phyloP scores from a whole-genome alignment of 2,797 vertebrate genomes.

The Hapalemur alaotrensis region DNA sequence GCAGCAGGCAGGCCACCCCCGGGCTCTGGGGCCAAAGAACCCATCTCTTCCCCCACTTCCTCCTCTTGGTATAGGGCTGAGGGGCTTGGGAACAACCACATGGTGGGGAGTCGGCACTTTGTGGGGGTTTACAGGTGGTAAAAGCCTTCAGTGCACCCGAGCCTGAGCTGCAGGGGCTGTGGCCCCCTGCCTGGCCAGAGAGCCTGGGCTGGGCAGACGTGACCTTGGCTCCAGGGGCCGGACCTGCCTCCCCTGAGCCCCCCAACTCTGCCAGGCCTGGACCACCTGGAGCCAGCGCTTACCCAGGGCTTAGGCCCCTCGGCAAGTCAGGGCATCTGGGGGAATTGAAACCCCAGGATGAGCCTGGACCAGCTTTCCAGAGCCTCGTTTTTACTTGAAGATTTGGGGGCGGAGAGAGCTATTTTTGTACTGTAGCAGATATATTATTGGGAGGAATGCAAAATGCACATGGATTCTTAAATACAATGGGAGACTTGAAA shows the following conservation, averaged over 20 bases:
- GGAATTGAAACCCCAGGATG: background rate
- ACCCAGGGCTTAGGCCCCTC: background rate
- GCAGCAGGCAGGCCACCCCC: slow-evolving; percentile 68
- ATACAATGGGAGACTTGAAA: background rate
- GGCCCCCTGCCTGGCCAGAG: background rate
- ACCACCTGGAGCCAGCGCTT: background rate
- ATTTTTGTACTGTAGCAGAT: background rate
- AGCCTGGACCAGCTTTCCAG: background rate
- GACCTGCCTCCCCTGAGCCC: background rate
- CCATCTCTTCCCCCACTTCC: slow-evolving; percentile 51
- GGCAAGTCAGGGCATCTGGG: background rate
- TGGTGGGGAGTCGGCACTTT: background rate
- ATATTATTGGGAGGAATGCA: background rate
- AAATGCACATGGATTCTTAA: background rate
- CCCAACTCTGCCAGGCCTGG: background rate
- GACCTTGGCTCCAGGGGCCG: background rate
- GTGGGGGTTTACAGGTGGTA: background rate
- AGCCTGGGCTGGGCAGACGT: background rate
- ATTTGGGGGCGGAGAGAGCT: background rate
- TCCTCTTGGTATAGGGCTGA: slow-evolving; percentile 21
- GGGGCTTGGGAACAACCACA: background rate
- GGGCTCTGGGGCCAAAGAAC: slow-evolving; percentile 57
- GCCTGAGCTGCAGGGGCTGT: background rate
- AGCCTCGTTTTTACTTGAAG: background rate
- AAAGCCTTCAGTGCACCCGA: background rate